Evolutionary conservation across 2,888 invertebrate species (phyloP).

Genomic region (Torymus aiolomorphi): DNA sequence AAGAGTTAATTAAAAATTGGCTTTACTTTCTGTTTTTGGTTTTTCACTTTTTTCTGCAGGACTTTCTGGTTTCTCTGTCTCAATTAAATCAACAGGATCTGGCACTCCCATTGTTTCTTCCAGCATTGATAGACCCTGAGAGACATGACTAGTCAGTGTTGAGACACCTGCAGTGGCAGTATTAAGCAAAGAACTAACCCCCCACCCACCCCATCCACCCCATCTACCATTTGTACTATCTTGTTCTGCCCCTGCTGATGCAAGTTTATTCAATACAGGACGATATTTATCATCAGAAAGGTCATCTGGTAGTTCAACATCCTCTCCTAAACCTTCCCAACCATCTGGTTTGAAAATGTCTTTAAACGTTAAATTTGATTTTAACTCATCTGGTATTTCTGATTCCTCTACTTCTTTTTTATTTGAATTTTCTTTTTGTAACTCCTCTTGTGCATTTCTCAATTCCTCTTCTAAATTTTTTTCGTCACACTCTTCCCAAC

Average conservation of each 20-base stretch:
- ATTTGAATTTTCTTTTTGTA: conserved; percentile 19
- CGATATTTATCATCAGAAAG: conserved; percentile 67
- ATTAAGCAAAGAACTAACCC: conserved; percentile 84
- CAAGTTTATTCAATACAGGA: conserved; percentile 70
- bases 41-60: conserved; percentile 49
- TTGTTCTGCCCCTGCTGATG: conserved; percentile 64
- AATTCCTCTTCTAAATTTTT: conserved; percentile 51
- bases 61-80: conserved; percentile 68
- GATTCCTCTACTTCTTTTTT: conserved; percentile 5
- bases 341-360: conserved; percentile 73
- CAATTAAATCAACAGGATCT: conserved; percentile 87
- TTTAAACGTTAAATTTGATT: conserved; percentile 71
- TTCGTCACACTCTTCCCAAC: conserved; percentile 57
- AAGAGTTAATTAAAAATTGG: background rate
- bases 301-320: conserved; percentile 70
- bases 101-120: conserved; percentile 91
- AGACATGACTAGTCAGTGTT: conserved; percentile 87
- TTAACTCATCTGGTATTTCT: conserved; percentile 67
- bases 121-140: conserved; percentile 87
- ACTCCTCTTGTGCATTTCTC: conserved; percentile 45
- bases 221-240: conserved; percentile 67
- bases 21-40: conserved; percentile 29
- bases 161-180: conserved; percentile 87
- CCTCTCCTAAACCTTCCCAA: conserved; percentile 73
- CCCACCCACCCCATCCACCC: conserved; percentile 86